Base-by-base conservation (phyloP, 2,888 invertebrate genomes). In the Melangyna quadrimaculata region DNA sequence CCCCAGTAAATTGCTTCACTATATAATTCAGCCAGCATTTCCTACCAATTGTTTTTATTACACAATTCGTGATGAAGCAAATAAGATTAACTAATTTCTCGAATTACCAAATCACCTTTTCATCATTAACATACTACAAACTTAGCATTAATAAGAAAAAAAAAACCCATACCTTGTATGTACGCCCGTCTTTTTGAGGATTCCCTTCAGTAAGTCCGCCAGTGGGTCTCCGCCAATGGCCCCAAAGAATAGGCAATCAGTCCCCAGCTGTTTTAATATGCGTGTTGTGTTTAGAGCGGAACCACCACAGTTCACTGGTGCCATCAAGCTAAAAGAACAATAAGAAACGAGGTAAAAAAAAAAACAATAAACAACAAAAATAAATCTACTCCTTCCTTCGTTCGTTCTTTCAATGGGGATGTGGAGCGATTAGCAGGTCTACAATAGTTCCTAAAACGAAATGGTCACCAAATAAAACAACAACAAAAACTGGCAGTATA, bases 251-350 rank as follows among this genome's bases (percentile, higher is more conserved):
- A 92, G 78, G 3, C 93, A 87, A 89, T 93, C 93, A 88, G 89
- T 91, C 81, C 91, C 91, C 55, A 91, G 86, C 3, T 88, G 87
- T 67, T 90, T 90, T 3, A 94, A 89, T 61, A 94, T 92, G 72
- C 93, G 90, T 7, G 92, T 88, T 0, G 94, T 93, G 88, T 94
- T 94, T 86, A 93, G 92, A 10, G 92, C 92, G 29, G 93, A 92
- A 2, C 94, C 94, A 8, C 94, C 94, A 17, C 81, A 73, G 63
- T 43, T 81, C 59, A 73, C 69, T 37, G 86, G 81, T 48, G 81
- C 86, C 81, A 84, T 70, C 73, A 80, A 80, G 37, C 75, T 79
- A 67, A 84, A 87, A 84, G 45, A 71, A 69, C 12, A 53, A 37
- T 65, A 69, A 65, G n/a, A 63, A 75, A 78, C 59, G 43, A 63